Conservation (phyloP, 1,140 invertebrate genomes). For the Cherax quadricarinatus region DNA sequence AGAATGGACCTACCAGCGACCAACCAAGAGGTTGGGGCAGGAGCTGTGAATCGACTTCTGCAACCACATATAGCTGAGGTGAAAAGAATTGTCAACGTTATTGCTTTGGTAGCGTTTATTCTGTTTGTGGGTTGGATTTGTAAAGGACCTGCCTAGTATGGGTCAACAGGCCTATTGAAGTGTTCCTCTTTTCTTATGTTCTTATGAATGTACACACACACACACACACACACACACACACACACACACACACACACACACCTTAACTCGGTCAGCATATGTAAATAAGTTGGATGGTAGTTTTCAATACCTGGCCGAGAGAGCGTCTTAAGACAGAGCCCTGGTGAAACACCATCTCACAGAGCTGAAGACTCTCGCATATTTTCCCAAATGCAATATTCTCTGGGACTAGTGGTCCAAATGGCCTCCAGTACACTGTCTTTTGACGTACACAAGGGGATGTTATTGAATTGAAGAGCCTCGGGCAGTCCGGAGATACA, state of each 20-base stretch:
- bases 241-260: constrained; percentile 34
- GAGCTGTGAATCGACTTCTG: neutral
- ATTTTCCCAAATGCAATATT: constrained; percentile 31
- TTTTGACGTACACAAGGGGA: constrained; percentile 47
- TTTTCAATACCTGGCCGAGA: neutral
- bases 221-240: constrained; percentile 37
- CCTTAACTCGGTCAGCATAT: constrained; percentile 12
- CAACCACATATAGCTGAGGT: neutral
- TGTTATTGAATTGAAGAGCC: constrained; percentile 41
- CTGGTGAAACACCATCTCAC: constrained; percentile 3
- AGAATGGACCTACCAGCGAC: neutral
- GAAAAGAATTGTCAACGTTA: neutral
- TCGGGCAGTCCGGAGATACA: neutral
- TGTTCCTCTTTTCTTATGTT: neutral
- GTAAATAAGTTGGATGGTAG: neutral
- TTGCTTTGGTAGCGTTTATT: no score
- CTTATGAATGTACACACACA: neutral
- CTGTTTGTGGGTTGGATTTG: no score
- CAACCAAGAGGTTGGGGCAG: neutral
- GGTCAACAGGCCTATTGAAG: no score
- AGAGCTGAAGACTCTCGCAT: neutral
- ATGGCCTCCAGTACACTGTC: constrained; percentile 46
- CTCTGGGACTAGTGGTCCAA: constrained; percentile 28
- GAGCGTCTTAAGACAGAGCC: neutral
- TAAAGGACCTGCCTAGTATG: no score